phyloP scores from a whole-genome alignment of 2,888 invertebrate genomes.

The Loripinus fragilis region DNA sequence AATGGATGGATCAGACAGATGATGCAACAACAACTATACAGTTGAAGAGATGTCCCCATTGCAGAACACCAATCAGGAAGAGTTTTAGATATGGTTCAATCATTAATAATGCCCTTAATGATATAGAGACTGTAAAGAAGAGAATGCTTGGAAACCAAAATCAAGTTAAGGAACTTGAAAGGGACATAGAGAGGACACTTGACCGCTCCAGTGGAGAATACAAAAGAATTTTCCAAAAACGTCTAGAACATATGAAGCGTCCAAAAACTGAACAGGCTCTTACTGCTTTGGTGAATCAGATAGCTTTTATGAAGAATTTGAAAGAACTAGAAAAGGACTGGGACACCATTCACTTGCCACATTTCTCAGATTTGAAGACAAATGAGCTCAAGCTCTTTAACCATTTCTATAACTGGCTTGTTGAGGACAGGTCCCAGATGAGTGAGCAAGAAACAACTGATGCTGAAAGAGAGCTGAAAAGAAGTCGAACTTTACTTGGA shows the following conservation, averaged over 20 bases:
- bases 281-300: conserved; percentile 48
- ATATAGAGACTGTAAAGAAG: conserved; percentile 81
- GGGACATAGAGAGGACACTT: conserved; percentile 28
- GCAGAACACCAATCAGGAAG: conserved; percentile 86
- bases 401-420: conserved; percentile 45
- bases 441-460: conserved; percentile 63
- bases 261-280: conserved; percentile 43
- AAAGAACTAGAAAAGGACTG: conserved; percentile 28
- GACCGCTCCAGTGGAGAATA: not conserved
- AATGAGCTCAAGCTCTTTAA: conserved; percentile 26
- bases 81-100: conserved; percentile 86
- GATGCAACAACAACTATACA: conserved; percentile 80
- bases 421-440: conserved; percentile 43
- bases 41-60: conserved; percentile 85
- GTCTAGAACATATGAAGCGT: conserved; percentile 23
- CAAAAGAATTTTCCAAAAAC: conserved; percentile 13
- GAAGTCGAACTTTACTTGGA: conserved; percentile 40
- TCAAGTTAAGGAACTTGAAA: conserved; percentile 25
- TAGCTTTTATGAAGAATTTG: conserved; percentile 29
- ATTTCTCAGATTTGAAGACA: conserved; percentile 13
- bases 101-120: conserved; percentile 83
- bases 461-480: conserved; percentile 59
- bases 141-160: conserved; percentile 47
- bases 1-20: conserved; percentile 79
- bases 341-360: not conserved